Evolutionary conservation across 2,797 vertebrate genomes (phyloP).

Genomic region (Podargus strigoides): DNA sequence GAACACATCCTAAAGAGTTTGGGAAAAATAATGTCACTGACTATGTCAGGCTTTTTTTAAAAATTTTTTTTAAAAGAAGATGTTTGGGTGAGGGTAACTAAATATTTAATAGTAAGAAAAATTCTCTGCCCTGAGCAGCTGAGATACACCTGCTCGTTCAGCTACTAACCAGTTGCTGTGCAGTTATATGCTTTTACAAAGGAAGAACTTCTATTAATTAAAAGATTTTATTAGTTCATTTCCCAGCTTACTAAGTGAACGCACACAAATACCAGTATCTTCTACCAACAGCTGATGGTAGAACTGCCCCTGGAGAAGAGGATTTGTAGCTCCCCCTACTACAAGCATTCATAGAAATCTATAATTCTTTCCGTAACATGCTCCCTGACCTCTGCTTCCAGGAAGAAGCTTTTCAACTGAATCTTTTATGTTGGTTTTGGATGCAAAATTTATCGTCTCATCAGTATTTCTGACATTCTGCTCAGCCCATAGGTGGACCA

Average conservation of each 20-base stretch:
- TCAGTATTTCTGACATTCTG: background rate
- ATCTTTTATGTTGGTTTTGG: background rate
- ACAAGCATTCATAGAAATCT: background rate
- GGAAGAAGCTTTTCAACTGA: background rate
- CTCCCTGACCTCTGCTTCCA: background rate
- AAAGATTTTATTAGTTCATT: background rate
- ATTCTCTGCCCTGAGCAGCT: background rate
- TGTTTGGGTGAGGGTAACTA: background rate
- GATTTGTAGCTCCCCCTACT: background rate
- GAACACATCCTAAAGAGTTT: background rate
- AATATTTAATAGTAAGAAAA: background rate
- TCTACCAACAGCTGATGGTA: background rate
- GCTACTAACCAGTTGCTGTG: background rate
- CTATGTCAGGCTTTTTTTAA: background rate
- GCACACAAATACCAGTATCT: background rate
- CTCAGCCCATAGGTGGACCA: background rate
- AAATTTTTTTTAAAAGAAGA: background rate
- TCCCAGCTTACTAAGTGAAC: background rate
- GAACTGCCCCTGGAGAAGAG: background rate
- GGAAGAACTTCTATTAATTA: background rate
- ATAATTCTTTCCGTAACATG: fast-evolving
- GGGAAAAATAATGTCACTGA: background rate
- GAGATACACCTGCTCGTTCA: background rate
- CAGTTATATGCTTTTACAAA: background rate
- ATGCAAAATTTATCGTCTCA: background rate